phyloP scores from a whole-genome alignment of 2,113 vertebrate genomes.

The Oncorhynchus clarkii region DNA sequence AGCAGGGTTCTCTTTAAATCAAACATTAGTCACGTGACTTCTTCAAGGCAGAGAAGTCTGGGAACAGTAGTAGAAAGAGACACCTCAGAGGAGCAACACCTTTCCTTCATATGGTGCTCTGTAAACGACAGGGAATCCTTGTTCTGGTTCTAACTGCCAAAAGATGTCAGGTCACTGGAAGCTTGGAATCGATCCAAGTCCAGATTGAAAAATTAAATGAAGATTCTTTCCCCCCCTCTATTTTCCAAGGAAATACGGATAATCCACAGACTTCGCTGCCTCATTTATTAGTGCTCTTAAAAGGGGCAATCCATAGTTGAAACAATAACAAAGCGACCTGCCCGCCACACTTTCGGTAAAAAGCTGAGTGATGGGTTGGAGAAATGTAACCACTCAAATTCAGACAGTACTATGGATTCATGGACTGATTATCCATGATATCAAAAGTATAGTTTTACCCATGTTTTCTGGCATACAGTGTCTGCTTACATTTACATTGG shows the following conservation, averaged over 20 bases:
- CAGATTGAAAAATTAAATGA: slow-evolving; percentile 67
- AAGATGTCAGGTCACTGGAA: slow-evolving; percentile 63
- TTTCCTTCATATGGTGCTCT: slow-evolving; percentile 1
- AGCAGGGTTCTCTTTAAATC: slow-evolving; percentile 69
- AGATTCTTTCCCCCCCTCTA: background rate
- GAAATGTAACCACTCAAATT: too few species aligned
- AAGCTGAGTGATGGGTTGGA: too few species aligned
- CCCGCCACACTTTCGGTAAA: too few species aligned
- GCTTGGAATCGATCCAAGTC: slow-evolving; percentile 62
- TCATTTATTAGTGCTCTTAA: slow-evolving; percentile 61
- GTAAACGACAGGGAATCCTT: slow-evolving; percentile 37
- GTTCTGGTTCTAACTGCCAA: slow-evolving; percentile 12
- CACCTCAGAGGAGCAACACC: background rate
- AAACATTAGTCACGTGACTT: slow-evolving; percentile 66
- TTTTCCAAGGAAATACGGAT: slow-evolving; percentile 66
- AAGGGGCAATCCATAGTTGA: background rate
- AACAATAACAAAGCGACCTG: too few species aligned
- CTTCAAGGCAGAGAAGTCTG: slow-evolving; percentile 52
- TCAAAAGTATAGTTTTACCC: too few species aligned
- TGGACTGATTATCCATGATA: too few species aligned
- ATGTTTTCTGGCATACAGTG: too few species aligned
- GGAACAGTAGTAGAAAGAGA: slow-evolving; percentile 50
- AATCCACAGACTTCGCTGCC: slow-evolving; percentile 73
- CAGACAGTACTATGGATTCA: too few species aligned
- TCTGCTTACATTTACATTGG: too few species aligned